Percentiles rank a stretch among this genome's conserved stretches.
Conservation (phyloP, 2,113 vertebrate genomes). For the Garra rufa region DNA sequence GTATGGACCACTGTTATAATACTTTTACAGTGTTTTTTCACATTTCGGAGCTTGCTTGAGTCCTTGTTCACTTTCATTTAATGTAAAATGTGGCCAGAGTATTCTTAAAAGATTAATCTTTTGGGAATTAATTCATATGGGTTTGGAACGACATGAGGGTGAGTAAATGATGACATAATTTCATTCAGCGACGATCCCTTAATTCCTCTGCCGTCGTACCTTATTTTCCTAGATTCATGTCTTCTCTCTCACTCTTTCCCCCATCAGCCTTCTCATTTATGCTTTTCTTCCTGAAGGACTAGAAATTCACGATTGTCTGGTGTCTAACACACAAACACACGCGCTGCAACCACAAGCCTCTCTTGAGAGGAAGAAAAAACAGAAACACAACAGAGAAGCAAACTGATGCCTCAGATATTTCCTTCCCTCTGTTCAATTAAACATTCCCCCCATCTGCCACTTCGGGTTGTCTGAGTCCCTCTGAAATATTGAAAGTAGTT, state of each 20-base stretch:
- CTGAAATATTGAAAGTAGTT: constrained; percentile 71
- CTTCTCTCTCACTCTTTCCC: constrained; percentile 1
- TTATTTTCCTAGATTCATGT: neutral
- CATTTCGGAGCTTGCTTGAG: neutral
- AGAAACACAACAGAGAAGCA: constrained; percentile 61
- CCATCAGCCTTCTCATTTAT: constrained; percentile 4
- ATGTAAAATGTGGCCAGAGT: neutral
- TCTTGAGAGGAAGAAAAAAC: constrained; percentile 64
- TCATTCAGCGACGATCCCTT: neutral
- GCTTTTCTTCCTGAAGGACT: neutral
- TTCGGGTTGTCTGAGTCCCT: constrained; percentile 59
- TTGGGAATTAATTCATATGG: neutral
- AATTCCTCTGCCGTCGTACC: neutral
- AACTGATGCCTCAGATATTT: constrained; percentile 71
- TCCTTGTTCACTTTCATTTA: neutral
- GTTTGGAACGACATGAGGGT: neutral
- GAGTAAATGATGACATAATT: neutral
- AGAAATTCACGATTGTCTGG: constrained; percentile 37
- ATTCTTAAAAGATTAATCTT: neutral
- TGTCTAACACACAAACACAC: constrained; percentile 6
- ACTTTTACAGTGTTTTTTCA: neutral
- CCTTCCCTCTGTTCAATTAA: constrained; percentile 78
- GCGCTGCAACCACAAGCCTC: constrained; percentile 44
- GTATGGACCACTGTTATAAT: neutral
- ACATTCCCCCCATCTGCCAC: constrained; percentile 76